phyloP scores from a whole-genome alignment of 35 echinoderm and acorn worm species.

The Amphiura filiformis region DNA sequence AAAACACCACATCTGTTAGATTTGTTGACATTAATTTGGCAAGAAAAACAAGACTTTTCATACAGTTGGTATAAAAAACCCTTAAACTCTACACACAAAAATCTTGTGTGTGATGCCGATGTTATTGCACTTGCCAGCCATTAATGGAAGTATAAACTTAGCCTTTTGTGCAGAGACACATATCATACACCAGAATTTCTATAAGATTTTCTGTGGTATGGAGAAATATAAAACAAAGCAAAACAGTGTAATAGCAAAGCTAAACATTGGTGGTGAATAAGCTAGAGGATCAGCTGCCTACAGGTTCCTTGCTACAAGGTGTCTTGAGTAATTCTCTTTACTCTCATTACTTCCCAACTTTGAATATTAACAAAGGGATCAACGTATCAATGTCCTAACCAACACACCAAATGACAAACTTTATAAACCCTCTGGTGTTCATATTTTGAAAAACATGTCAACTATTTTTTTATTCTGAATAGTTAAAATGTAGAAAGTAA shows the following conservation, averaged over 20 bases:
- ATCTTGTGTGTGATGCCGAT: not conserved
- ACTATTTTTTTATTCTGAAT: no score
- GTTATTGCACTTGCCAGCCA: not conserved
- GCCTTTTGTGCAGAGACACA: not conserved
- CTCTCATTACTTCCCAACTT: conserved; percentile 1
- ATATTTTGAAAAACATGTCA: no score
- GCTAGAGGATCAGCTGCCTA: not conserved
- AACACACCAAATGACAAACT: no score
- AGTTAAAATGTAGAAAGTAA: no score
- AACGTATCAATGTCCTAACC: no score
- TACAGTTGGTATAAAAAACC: not conserved
- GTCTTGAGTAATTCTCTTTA: no score
- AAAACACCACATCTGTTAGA: not conserved
- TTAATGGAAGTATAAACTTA: not conserved
- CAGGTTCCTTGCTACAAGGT: no score
- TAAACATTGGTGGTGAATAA: not conserved
- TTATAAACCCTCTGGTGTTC: no score
- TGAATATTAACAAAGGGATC: not conserved
- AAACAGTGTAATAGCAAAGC: not conserved
- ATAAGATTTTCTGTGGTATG: not conserved
- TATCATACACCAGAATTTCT: not conserved
- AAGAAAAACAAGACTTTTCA: not conserved
- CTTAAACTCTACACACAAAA: not conserved
- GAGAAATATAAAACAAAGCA: conserved; percentile 11
- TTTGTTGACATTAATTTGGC: conserved; percentile 4